phyloP scores from a whole-genome alignment of 2,113 vertebrate genomes.

The Leptosomus discolor region DNA sequence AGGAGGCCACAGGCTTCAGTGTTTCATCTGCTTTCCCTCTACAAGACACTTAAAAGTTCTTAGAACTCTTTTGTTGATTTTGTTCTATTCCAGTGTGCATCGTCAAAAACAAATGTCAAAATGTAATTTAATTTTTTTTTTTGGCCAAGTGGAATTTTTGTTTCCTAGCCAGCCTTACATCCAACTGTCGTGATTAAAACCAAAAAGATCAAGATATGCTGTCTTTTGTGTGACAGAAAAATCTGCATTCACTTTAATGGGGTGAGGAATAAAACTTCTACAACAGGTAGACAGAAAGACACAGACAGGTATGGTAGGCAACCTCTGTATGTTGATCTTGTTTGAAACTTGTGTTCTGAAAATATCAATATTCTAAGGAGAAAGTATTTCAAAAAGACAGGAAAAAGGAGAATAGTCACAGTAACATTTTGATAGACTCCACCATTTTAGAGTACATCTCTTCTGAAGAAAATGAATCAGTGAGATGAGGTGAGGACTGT shows the following conservation, averaged over 20 bases:
- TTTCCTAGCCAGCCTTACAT: background rate
- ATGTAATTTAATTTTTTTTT: background rate
- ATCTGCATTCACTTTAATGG: background rate
- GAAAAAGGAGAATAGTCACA: background rate
- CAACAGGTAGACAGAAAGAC: background rate
- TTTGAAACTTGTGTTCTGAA: background rate
- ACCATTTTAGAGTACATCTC: background rate
- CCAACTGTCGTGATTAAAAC: background rate
- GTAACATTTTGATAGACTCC: background rate
- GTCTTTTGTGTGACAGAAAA: background rate
- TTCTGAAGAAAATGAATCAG: background rate
- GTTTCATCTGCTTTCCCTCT: background rate
- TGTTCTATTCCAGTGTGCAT: background rate
- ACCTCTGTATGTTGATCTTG: background rate
- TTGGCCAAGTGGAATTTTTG: background rate
- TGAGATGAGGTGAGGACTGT: background rate
- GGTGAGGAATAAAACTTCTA: background rate
- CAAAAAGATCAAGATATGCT: background rate
- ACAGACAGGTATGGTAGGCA: background rate
- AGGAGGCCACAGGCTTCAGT: background rate
- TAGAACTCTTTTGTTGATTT: background rate
- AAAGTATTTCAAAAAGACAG: background rate
- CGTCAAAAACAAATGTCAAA: background rate
- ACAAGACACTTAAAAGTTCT: background rate
- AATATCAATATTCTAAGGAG: background rate